Evolutionary conservation across 2,113 vertebrate genomes (phyloP), one percentile per base, ranked within the genome.

Genomic region (Urocitellus parryii): DNA sequence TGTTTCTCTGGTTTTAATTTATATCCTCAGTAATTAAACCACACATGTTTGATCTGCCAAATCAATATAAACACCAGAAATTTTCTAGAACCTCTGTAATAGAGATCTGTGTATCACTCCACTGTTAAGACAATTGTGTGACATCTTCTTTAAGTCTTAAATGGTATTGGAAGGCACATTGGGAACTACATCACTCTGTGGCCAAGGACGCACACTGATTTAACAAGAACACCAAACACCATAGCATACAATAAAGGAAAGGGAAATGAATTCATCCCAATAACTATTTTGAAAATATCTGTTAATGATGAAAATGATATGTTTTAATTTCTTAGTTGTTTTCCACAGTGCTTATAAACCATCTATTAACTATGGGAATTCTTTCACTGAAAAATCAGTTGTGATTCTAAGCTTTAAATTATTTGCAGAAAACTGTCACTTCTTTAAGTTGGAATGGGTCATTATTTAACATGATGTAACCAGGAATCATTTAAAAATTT

Each of bases 251-350:
- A 29, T 48, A 51, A 51, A 92, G 37, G 4, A 84, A 25, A 81
- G 10, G 3, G 27, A 48, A 58, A 61, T 63, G 4, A 82, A 91
- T 88, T 87, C 24, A 58, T 79, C 94, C 65, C 42, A 84, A 79
- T 78, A 88, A 94, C 27, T 94, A 70, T 84, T 93, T 97, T 79
- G 58, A 89, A 96, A 86, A 86, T 8, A 86, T 32, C 8, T 67
- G 24, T 90, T 90, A 90, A 68, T 84, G 53, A 86, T 86, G 45
- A 96, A 96, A 95, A 90, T 76, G 88, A 82, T 79, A 84, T 25
- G 91, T 94, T 94, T 95, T 80, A 95, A 84, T 94, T 92, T 83
- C 27, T 5, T 14, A 77, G 29, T 61, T 93, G 29, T 78, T 84
- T 86, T 73, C 20, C 22, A 90, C 87, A 53, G 24, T 84, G 11